phyloP scores from a whole-genome alignment of 2,113 vertebrate species.

The Notiomystis cincta region DNA sequence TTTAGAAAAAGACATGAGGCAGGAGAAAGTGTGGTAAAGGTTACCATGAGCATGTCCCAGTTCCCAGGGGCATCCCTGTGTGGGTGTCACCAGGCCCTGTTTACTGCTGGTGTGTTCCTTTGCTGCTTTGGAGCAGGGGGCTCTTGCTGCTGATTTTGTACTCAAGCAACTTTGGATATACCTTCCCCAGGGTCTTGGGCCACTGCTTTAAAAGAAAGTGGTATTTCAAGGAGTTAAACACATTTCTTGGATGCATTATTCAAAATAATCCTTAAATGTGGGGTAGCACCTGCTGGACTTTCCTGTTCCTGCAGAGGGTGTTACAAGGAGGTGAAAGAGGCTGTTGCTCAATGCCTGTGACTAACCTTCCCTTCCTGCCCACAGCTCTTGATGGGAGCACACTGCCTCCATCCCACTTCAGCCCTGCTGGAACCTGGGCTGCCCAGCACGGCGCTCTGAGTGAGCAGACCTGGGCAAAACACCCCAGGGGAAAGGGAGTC shows the following conservation, averaged over 20 bases:
- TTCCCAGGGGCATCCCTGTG: neutral
- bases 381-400: accelerated
- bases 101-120: neutral
- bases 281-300: neutral
- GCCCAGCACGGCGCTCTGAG: accelerated
- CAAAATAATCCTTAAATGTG: neutral
- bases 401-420: neutral
- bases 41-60: neutral
- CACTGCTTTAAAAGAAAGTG: neutral
- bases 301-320: neutral
- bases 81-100: neutral
- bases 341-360: neutral
- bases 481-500: accelerated
- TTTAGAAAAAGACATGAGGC: neutral
- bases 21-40: neutral
- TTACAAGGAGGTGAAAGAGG: neutral
- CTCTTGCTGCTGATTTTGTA: neutral
- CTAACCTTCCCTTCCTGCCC: neutral
- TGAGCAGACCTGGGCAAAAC: neutral
- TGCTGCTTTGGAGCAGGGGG: neutral
- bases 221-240: neutral
- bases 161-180: neutral
- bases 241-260: accelerated
- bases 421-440: accelerated
- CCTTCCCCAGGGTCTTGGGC: neutral